Evolutionary conservation across 2,113 vertebrate genomes (phyloP).

Genomic region (Perognathus longimembris): DNA sequence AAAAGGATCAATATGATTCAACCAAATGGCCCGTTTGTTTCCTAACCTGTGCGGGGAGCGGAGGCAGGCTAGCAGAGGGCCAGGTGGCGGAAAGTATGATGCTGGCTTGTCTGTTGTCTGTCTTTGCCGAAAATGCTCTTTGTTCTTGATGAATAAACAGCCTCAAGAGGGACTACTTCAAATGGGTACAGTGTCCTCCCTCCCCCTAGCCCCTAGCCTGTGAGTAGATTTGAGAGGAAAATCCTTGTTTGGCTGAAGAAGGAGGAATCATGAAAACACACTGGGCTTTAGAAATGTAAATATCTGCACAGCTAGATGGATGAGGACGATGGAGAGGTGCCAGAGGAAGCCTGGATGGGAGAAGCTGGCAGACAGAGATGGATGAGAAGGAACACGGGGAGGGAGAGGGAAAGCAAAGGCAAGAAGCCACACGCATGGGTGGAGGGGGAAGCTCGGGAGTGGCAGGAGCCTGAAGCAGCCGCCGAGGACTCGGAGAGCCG

Average conservation of each 20-base stretch:
- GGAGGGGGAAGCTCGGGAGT: not conserved
- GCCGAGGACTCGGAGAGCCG: not conserved
- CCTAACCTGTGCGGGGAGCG: not conserved
- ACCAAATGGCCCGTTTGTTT: not conserved
- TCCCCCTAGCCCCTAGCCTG: not conserved
- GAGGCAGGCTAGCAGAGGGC: not conserved
- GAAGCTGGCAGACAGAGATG: constrained; percentile 73
- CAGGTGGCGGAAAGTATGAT: not conserved
- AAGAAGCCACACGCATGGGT: constrained; percentile 25
- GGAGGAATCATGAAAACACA: constrained; percentile 72
- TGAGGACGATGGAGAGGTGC: constrained; percentile 71
- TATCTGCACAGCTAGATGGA: constrained; percentile 70
- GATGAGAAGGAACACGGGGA: constrained; percentile 61
- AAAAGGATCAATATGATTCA: constrained; percentile 27
- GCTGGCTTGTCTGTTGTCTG: not conserved
- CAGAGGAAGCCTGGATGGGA: constrained; percentile 70
- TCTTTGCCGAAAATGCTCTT: not conserved
- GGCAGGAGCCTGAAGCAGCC: not conserved
- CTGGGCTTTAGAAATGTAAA: constrained; percentile 80
- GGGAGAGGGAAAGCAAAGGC: constrained; percentile 61
- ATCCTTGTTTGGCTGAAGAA: constrained; percentile 70
- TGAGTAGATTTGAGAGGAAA: constrained; percentile 71
- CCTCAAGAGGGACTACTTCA: not conserved
- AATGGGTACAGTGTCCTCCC: not conserved
- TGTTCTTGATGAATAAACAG: constrained; percentile 32